Base-by-base conservation (phyloP, 2,888 invertebrate species). In the Chamaedrilus cognettii region DNA sequence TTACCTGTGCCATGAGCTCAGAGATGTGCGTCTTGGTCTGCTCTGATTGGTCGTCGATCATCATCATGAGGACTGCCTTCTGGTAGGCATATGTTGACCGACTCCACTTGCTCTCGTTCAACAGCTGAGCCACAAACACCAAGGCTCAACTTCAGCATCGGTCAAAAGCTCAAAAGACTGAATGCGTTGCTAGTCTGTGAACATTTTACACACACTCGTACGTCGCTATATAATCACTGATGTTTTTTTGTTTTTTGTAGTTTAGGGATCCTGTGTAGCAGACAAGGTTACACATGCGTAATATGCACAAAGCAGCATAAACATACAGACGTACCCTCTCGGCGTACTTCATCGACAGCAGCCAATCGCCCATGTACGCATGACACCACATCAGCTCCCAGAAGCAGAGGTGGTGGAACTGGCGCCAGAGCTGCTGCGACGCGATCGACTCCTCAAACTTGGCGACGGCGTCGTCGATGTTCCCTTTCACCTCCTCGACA, bases 61-160 rank as follows among this genome's bases (percentile, higher is more conserved):
- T 35, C 23, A 60, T 33, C 80, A 95, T 86, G 78, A 94, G 89
- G 0, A 90, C 89, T 1, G 94, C 95, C 78, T 91, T 91, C 77
- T 93, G 91, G 85, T 96, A 98, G 58, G 91, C 90, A 83, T 96
- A 96, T 64, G 94, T 91, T 1, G 94, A 92, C 64, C 89, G 88
- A 1, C 96, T 96, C 97, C 97, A 98, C 63, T 90, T 89, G 79
- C 94, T 95, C 74, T 91, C 89, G 64, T 89, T 87, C 1, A 90
- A 86, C 60, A 96, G 86, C 64, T 42, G 42, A 42, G 19, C n/a
- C n/a, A n/a, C n/a, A n/a, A n/a, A n/a, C n/a, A n/a, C n/a, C n/a
- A n/a, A n/a, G n/a, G n/a, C n/a, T n/a, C n/a, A n/a, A n/a, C n/a
- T n/a, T n/a, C n/a, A n/a, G n/a, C n/a, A n/a, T n/a, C n/a, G n/a